Evolutionary conservation across 2,888 invertebrate species (phyloP).

Genomic region (Melangyna quadrimaculata): DNA sequence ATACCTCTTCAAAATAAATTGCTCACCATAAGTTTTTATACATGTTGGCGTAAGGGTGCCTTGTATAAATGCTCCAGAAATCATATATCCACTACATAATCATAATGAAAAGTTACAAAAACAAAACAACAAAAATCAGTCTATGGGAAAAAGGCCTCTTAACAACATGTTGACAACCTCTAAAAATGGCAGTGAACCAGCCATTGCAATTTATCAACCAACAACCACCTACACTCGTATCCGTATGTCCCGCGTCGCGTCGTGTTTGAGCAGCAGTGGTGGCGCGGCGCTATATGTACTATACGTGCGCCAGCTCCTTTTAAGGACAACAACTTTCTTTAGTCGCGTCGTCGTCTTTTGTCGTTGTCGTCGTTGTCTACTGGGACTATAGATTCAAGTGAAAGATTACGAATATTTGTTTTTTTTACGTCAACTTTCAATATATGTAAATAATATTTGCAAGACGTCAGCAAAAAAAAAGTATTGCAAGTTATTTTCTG

Average conservation of each 20-base stretch:
- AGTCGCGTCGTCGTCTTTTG: not conserved
- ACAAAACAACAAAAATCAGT: not conserved
- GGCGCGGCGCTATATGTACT: constrained; percentile 13
- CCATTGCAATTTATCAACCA: constrained; percentile 43
- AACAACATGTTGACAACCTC: constrained; percentile 61
- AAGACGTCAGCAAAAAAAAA: not conserved
- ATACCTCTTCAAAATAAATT: not conserved
- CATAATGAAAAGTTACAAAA: constrained; percentile 20
- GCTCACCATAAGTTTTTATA: not conserved
- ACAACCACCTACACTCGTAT: constrained; percentile 50
- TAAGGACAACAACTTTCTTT: constrained; percentile 67
- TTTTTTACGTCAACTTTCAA: constrained; percentile 18
- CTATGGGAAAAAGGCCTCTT: not conserved
- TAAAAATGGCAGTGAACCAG: constrained; percentile 68
- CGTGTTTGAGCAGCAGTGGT: not conserved
- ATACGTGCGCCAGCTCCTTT: constrained; percentile 57
- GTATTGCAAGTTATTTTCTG: constrained; percentile 9
- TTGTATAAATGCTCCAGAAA: constrained; percentile 13
- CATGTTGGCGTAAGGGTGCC: not conserved
- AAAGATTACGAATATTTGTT: constrained; percentile 44
- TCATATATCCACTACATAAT: constrained; percentile 12
- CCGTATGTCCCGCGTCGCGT: not conserved
- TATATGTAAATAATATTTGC: constrained; percentile 3
- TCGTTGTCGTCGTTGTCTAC: not conserved
- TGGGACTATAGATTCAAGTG: constrained; percentile 33